Evolutionary conservation across 2,888 invertebrate genomes (phyloP).

Genomic region (Netelia fuscicornis): DNA sequence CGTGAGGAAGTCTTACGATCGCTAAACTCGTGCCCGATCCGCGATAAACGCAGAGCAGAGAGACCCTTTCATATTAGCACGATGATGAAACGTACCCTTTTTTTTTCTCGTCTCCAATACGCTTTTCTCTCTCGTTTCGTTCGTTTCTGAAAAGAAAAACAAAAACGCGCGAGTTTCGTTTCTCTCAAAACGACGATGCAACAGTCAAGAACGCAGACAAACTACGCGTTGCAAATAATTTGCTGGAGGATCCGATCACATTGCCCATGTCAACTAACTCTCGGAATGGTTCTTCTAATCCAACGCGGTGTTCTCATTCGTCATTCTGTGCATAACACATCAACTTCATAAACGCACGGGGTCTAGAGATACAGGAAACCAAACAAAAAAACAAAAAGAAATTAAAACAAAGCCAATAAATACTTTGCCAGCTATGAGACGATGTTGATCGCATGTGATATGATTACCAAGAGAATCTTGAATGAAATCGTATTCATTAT

Average conservation of each 20-base stretch:
- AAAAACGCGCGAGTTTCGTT: background rate
- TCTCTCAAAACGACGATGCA: background rate
- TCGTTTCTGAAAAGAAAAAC: background rate
- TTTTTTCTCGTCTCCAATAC: background rate
- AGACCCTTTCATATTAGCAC: constrained; percentile 50
- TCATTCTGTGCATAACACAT: constrained; percentile 31
- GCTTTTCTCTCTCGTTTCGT: background rate
- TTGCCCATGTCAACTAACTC: constrained; percentile 76
- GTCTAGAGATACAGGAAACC: constrained; percentile 63
- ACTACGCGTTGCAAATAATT: constrained; percentile 24
- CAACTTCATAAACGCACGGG: constrained; percentile 79
- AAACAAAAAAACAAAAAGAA: constrained; percentile 1
- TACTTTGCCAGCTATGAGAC: constrained; percentile 74
- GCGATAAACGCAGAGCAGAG: constrained; percentile 49
- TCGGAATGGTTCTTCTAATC: constrained; percentile 82
- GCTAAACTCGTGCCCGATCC: constrained; percentile 54
- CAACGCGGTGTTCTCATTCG: constrained; percentile 63
- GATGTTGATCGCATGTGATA: constrained; percentile 82
- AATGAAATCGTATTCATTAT: constrained; percentile 73
- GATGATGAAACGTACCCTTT: background rate
- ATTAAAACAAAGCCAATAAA: constrained; percentile 8
- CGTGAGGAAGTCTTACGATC: constrained; percentile 55
- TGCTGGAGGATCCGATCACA: constrained; percentile 45
- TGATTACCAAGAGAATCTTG: constrained; percentile 76
- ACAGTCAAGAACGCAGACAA: background rate